Evolutionary conservation across 2,113 vertebrate genomes (phyloP), one percentile per base, ranked within the genome.

Genomic region (Calypte anna): DNA sequence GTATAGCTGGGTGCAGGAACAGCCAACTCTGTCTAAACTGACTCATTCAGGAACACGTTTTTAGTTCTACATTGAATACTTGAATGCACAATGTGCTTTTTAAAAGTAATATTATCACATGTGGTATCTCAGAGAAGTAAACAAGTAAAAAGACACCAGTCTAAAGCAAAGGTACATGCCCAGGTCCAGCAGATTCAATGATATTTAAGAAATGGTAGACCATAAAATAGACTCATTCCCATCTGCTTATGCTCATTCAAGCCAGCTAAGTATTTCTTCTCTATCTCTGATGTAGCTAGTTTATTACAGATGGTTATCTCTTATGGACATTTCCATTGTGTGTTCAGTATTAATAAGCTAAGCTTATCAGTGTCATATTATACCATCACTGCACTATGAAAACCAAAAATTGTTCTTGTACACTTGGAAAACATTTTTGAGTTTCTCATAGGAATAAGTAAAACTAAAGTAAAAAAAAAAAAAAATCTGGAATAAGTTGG

Each of bases 1-100:
- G 28, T 68, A 25, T 54, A 62, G 17, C n/a, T 91, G 27, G 2
- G 1, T 36, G 15, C 0, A 0, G 23, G 48, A 84, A 50, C 23
- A 40, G 50, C 33, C 51, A 79, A 48, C 15, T 87, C 74, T 57
- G 20, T 82, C 46, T 86, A 43, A 93, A 86, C 40, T 12, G 51
- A 54, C 61, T 85, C 7, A 46, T 79, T 92, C 70, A 68, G 68
- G 31, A 83, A 22, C 27, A 64, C 6, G 3, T 90, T 83, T 93
- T 70, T 69, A 72, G 24, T 88, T 86, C 43, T 69, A 0, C 67
- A 18, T 67, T 74, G 40, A 23, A 40, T 67, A 31, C 9, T 63
- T 73, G 59, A 74, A 74, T 55, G 38, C 24, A 43, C 4, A 3
- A 15, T 59, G 27, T 46, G 24, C 6, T 64, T 70, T 88, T 89